Conservation (phyloP, 1,140 invertebrate species). For the Caenorhabditis elegans region DNA sequence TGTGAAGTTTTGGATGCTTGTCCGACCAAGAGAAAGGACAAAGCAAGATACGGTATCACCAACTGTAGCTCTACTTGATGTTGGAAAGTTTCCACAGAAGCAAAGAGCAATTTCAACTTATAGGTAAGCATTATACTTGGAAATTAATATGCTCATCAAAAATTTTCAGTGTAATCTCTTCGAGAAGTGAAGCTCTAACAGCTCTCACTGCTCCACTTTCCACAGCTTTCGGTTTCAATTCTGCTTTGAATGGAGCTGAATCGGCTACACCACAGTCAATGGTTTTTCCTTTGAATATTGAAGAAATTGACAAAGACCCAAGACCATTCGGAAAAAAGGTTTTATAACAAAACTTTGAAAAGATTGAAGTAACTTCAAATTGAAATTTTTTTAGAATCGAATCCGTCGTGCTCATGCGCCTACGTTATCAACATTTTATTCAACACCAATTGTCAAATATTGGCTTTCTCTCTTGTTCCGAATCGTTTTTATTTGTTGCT, state of each 20-base stretch:
- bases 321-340: slow-evolving; percentile 23
- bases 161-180: slow-evolving; percentile 45
- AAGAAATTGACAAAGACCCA: slow-evolving; percentile 33
- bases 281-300: slow-evolving; percentile 38
- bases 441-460: slow-evolving; percentile 63
- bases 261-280: slow-evolving; percentile 42
- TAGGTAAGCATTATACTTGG: slow-evolving; percentile 12
- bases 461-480: slow-evolving; percentile 62
- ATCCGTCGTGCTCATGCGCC: slow-evolving; percentile 36
- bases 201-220: slow-evolving; percentile 38
- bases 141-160: too few species aligned
- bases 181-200: slow-evolving; percentile 37
- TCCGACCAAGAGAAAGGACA: slow-evolving; percentile 11
- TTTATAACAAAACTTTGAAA: neutral
- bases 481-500: slow-evolving; percentile 54
- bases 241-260: slow-evolving; percentile 8
- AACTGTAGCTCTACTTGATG: slow-evolving; percentile 54
- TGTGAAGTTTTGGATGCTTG: slow-evolving; percentile 40
- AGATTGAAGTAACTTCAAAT: neutral
- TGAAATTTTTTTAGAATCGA: slow-evolving; percentile 3
- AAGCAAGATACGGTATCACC: slow-evolving; percentile 36
- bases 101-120: slow-evolving; percentile 39
- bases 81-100: slow-evolving; percentile 35
- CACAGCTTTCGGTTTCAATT: neutral
- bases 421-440: slow-evolving; percentile 51